A percentile compares a stretch with the other conserved stretches of the same genome.
These are phyloP conservation scores for Xestia c-nigrum DNA, from an alignment of 2,888 invertebrate genomes.

Conservation along the genomic window DNA sequence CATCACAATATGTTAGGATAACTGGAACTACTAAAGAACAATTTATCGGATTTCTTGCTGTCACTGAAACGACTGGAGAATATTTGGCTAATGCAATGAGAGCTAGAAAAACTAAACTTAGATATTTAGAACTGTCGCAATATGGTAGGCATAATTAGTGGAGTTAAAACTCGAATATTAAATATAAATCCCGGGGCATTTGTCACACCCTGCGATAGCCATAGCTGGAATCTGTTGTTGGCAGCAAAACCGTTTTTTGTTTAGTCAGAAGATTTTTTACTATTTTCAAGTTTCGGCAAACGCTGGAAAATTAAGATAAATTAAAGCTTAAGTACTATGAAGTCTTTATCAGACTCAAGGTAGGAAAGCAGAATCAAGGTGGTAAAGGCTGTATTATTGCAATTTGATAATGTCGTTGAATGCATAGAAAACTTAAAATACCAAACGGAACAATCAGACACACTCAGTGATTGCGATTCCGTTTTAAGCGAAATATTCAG, in stretches of 20 bases:
- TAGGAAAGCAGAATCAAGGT: too few relatives aligned
- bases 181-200: background rate
- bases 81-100: background rate
- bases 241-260: background rate
- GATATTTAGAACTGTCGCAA: background rate
- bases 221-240: background rate
- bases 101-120: background rate
- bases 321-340: background rate
- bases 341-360: background rate
- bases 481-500: too few relatives aligned
- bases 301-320: background rate
- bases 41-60: background rate
- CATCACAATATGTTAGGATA: too few relatives aligned
- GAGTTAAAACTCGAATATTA: background rate
- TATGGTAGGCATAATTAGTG: background rate
- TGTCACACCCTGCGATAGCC: background rate
- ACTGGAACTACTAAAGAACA: background rate
- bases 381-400: too few relatives aligned
- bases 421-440: too few relatives aligned
- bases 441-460: too few relatives aligned
- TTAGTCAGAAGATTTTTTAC: background rate
- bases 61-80: background rate
- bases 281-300: background rate
- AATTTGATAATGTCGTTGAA: too few relatives aligned
- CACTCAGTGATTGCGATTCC: too few relatives aligned